Percentiles rank a stretch among this genome's conserved stretches.
phyloP scores from a whole-genome alignment of 2,113 vertebrate genomes.

The Glaucomys volans region DNA sequence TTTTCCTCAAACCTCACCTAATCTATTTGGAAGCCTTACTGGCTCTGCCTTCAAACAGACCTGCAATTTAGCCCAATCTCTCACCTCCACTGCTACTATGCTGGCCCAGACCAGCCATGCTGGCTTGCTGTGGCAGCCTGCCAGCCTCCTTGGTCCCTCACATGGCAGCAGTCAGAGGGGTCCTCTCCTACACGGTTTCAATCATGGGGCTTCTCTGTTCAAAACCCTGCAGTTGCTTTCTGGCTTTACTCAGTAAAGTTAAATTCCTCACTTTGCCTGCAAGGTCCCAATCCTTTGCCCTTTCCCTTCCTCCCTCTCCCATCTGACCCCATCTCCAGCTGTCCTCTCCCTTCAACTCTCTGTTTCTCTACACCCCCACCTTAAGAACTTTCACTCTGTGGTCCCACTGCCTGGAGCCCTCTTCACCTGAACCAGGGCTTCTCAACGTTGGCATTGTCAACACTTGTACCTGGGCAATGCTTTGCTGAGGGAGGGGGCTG shows the following conservation, averaged over 20 bases:
- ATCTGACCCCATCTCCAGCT: background rate
- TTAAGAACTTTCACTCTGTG: background rate
- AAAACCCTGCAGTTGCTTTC: background rate
- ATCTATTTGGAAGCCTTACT: background rate
- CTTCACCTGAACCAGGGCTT: background rate
- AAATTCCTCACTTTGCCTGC: background rate
- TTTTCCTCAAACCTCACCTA: background rate
- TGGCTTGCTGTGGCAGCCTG: background rate
- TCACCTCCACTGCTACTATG: background rate
- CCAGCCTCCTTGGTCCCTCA: background rate
- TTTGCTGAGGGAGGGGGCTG: background rate
- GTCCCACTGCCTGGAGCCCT: background rate
- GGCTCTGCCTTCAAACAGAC: background rate
- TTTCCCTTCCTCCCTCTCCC: background rate
- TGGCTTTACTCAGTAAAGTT: background rate
- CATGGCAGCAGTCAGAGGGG: background rate
- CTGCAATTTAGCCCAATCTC: background rate
- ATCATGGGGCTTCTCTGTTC: background rate
- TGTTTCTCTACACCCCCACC: background rate
- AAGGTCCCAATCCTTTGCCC: background rate
- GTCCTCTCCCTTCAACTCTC: background rate
- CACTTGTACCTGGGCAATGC: background rate
- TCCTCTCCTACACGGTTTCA: background rate
- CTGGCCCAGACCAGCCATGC: background rate
- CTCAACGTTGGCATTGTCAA: too few species aligned